phyloP scores from a whole-genome alignment of 1,140 invertebrate genomes.

The Onthophagus taurus region DNA sequence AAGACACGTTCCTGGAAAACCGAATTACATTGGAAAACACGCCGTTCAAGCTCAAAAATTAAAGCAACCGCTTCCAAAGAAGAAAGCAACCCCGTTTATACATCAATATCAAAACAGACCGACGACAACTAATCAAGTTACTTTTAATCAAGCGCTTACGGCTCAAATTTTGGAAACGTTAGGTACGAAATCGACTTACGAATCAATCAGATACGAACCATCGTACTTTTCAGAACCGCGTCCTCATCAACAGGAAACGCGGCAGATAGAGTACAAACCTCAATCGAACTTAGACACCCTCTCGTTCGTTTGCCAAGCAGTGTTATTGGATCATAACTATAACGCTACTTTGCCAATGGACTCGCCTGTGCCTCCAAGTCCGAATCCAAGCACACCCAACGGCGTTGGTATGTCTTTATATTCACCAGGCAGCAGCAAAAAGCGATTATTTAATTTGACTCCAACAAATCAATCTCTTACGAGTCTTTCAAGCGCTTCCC shows the following conservation, averaged over 20 bases:
- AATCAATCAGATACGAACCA: slow-evolving; percentile 24
- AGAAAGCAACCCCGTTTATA: slow-evolving; percentile 16
- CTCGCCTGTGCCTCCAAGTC: slow-evolving; percentile 41
- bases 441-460: slow-evolving; percentile 1
- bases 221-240: slow-evolving; percentile 22
- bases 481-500: slow-evolving; percentile 19
- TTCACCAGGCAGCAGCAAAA: slow-evolving; percentile 17
- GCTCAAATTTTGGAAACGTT: slow-evolving; percentile 36
- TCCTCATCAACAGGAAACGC: slow-evolving; percentile 2
- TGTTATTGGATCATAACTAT: slow-evolving; percentile 77
- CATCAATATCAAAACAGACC: slow-evolving; percentile 11
- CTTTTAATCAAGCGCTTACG: slow-evolving; percentile 35
- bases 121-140: slow-evolving; percentile 20
- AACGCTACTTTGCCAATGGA: slow-evolving; percentile 57
- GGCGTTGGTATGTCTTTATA: slow-evolving; percentile 22
- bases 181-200: slow-evolving; percentile 19
- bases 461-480: slow-evolving; percentile 19
- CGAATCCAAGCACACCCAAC: slow-evolving; percentile 33
- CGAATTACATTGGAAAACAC: slow-evolving; percentile 36
- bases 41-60: slow-evolving; percentile 36
- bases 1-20: slow-evolving; percentile 28
- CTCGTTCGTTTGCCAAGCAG: slow-evolving; percentile 44
- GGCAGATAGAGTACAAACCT: slow-evolving; percentile 14
- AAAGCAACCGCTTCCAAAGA: slow-evolving; percentile 19
- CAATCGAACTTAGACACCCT: slow-evolving; percentile 31